Evolutionary conservation across 2,888 invertebrate species (phyloP), one percentile per base, ranked within the genome.

Genomic region (Acleris laterana): DNA sequence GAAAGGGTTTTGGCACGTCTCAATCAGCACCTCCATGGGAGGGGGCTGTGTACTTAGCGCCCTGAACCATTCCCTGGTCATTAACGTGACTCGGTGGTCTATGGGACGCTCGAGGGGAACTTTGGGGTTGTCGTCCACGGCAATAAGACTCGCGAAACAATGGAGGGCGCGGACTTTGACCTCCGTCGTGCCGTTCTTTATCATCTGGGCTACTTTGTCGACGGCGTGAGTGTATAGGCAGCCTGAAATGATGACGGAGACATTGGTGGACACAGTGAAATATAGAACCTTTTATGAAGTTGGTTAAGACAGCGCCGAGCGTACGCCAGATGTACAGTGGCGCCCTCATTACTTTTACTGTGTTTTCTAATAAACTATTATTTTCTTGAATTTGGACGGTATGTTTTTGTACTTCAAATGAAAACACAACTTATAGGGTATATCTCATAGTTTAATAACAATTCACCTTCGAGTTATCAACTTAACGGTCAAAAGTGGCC

Each of bases 1-100:
- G 79, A 98, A 98, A 7, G 98, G 98, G 85, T 96, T 97, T 70
- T 95, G 95, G 68, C 95, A 95, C 50, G 95, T 87, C 2, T 90
- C 81, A 78, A 94, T 90, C 48, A 97, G 87, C 49, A 94, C 84
- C 65, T 95, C 94, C 81, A 96, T 94, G 0, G 96, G 93, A 66
- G 77, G 71, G n/a, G 87, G 84, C 5, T 79, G 75, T 61, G 80
- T 82, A 64, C 84, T 86, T 46, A 93, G 71, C 65, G 84, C 82
- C 69, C 93, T 84, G 67, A 93, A 93, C 93, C 93, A 93, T 74
- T 93, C 93, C 58, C 93, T 81, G 0, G 93, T 91, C 93, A 93
- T 93, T 49, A 93, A 72, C 6, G 90, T 89, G 9, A 93, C 88
- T 76, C 93, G 82, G 62, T 91, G 90, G 70, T 93, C 91, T 0